Evolutionary conservation across 2,113 vertebrate genomes (phyloP).

Genomic region (Dicaeum eximium): DNA sequence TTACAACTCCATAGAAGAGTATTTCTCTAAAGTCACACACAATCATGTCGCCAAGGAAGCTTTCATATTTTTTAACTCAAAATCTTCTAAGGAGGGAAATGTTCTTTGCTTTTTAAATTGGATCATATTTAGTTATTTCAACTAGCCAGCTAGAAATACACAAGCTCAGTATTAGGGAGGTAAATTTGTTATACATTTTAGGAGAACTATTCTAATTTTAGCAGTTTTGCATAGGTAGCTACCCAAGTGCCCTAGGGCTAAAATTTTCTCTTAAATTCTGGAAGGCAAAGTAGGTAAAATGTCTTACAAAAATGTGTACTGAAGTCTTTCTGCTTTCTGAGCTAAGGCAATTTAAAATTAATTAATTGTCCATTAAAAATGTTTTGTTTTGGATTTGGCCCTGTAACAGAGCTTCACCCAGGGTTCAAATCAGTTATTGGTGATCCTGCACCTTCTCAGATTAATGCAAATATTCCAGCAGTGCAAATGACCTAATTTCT

Average conservation of each 20-base stretch:
- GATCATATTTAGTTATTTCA: not conserved
- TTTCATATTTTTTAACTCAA: not conserved
- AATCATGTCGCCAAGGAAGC: not conserved
- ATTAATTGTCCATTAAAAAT: not conserved
- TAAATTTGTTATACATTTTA: not conserved
- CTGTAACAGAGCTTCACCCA: not conserved
- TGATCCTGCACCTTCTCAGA: not conserved
- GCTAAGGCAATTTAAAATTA: not conserved
- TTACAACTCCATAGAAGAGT: not conserved
- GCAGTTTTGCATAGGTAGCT: not conserved
- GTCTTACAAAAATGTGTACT: not conserved
- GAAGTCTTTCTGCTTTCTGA: not conserved
- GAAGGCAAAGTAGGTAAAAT: not conserved
- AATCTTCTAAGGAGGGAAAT: not conserved
- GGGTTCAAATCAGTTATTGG: not conserved
- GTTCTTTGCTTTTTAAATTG: not conserved
- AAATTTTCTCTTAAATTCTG: not conserved
- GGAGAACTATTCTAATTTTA: constrained; percentile 2
- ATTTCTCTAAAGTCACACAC: not conserved
- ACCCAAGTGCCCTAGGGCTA: not conserved
- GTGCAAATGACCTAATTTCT: not conserved
- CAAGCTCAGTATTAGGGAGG: not conserved
- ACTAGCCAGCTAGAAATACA: not conserved
- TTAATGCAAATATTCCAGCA: not conserved
- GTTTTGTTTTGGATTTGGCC: not conserved